These are phyloP conservation scores for Chloroclysta siterata DNA, from an alignment of 2,888 invertebrate genomes.

Conservation along the genomic window DNA sequence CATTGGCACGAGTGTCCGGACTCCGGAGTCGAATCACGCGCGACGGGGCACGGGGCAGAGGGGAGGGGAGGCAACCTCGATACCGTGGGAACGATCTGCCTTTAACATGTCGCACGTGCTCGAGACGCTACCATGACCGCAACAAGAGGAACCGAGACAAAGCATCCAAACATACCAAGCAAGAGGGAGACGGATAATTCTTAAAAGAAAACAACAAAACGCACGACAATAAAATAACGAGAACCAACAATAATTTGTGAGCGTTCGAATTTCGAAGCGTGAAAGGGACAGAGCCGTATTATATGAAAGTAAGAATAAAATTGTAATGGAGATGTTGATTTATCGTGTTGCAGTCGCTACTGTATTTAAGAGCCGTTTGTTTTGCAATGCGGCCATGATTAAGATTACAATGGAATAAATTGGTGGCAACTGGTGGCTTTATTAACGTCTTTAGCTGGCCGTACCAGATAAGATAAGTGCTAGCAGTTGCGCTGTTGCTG, in stretches of 20 bases:
- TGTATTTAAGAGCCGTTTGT: constrained; percentile 69
- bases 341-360: constrained; percentile 73
- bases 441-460: constrained; percentile 46
- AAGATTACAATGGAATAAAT: constrained; percentile 70
- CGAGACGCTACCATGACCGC: constrained; percentile 61
- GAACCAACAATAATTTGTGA: constrained; percentile 81
- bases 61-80: constrained; percentile 55
- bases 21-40: constrained; percentile 70
- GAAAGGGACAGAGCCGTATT: constrained; percentile 69
- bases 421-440: constrained; percentile 54
- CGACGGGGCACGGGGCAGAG: constrained; percentile 49
- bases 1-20: constrained; percentile 69
- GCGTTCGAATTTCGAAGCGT: constrained; percentile 75
- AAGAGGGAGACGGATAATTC: constrained; percentile 35
- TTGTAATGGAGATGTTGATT: constrained; percentile 77
- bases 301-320: constrained; percentile 74
- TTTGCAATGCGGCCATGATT: constrained; percentile 60
- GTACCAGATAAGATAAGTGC: background rate
- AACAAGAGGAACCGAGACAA: constrained; percentile 62
- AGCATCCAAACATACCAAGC: constrained; percentile 30
- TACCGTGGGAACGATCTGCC: constrained; percentile 85
- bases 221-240: constrained; percentile 71
- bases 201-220: constrained; percentile 52
- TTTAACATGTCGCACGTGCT: constrained; percentile 85
- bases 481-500: too few relatives aligned